These are phyloP conservation scores for Phocoena sinus DNA, from an alignment of 2,113 vertebrate genomes.

Conservation along the genomic window DNA sequence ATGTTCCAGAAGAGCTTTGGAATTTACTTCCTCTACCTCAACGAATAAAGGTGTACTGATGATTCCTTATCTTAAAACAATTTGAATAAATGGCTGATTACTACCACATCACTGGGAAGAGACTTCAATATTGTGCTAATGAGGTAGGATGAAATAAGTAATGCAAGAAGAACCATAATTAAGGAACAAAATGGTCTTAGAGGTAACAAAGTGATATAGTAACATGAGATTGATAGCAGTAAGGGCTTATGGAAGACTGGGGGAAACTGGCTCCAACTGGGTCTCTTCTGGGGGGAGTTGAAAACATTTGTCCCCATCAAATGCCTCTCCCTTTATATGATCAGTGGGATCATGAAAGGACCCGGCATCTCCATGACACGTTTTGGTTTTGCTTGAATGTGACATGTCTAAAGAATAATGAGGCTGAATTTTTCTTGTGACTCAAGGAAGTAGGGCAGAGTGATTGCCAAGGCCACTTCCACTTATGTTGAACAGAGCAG, in stretches of 20 bases:
- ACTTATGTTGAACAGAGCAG: not conserved
- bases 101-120: not conserved
- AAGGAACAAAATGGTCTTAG: not conserved
- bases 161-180: not conserved
- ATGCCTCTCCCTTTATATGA: not conserved
- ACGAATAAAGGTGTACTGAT: not conserved
- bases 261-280: not conserved
- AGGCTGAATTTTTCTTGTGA: not conserved
- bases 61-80: not conserved
- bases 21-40: not conserved
- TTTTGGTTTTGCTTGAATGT: not conserved
- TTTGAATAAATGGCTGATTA: not conserved
- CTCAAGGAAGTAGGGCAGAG: not conserved
- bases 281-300: not conserved
- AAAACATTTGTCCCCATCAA: not conserved
- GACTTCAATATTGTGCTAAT: not conserved
- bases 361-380: not conserved
- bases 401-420: not conserved
- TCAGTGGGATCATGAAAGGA: not conserved
- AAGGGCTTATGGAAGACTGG: not conserved
- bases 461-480: not conserved
- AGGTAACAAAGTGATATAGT: not conserved
- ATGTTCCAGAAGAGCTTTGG: not conserved
- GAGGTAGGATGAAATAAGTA: not conserved
- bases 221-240: not conserved